Evolutionary conservation across 2,113 vertebrate species (phyloP), one percentile per base, ranked within the genome.

Genomic region (Rattus rattus): DNA sequence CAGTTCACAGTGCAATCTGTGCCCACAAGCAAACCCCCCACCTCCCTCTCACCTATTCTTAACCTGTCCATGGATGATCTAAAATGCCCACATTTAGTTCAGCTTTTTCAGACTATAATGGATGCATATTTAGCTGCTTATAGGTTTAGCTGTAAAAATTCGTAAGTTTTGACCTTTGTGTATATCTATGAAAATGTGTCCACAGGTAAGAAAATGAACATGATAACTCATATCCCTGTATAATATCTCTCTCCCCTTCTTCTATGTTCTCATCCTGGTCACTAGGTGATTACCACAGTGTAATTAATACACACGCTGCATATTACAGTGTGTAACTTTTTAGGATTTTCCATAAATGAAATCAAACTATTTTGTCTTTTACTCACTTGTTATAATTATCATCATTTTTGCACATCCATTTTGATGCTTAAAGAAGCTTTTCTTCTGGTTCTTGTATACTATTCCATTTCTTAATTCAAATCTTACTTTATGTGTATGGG

Each of bases 281-380:
- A 67, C 22, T 81, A 36, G 20, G 9, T 24, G 30, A 61, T 67
- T 12, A 61, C 13, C 52, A 30, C 39, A 4, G 14, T 76, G 33
- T 69, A 69, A 69, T 33, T 43, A 43, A 13, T 33, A 69, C 28
- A 33, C 28, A 69, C 14, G 52, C 33, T 86, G 11, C 30, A 61
- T 43, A 73, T 65, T 93, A 59, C 52, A n/a, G 79, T 65, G 56
- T 80, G 70, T 85, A 19, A 39, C 81, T 67, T 88, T 72, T 73
- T 90, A 90, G n/a, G 86, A 59, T 67, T 96, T 59, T 90, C 30
- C 7, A 14, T 73, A 52, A 92, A 36, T 92, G 13, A 19, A 88
- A 69, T 75, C 39, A 88, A 70, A 30, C 7, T 59, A 9, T 59
- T 88, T 88, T 77, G 61, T 54, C 30, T 89, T 63, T 61, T 90